Evolutionary conservation across 2,113 vertebrate genomes (phyloP).

Genomic region (Cochlearius cochlearius): DNA sequence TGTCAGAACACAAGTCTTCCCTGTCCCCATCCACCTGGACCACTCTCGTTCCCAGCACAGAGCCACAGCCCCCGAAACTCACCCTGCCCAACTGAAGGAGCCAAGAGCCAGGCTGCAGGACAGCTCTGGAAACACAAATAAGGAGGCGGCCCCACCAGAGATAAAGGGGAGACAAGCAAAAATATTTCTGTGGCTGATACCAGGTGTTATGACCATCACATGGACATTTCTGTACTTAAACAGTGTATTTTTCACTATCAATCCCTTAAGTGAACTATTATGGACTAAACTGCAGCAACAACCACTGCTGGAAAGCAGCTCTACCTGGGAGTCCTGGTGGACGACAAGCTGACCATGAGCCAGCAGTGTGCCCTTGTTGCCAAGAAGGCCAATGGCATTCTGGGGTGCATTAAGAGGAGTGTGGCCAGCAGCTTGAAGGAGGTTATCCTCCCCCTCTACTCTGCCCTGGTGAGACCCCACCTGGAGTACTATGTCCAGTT

Average conservation of each 20-base stretch:
- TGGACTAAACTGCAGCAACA: not conserved
- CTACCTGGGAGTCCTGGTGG: too few relatives aligned
- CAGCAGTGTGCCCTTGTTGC: too few relatives aligned
- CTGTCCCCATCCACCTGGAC: not conserved
- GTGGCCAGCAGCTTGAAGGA: too few relatives aligned
- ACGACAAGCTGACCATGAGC: too few relatives aligned
- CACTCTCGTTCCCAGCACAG: not conserved
- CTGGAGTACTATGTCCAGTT: too few relatives aligned
- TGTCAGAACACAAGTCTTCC: not conserved
- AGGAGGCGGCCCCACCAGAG: not conserved
- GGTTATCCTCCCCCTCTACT: too few relatives aligned
- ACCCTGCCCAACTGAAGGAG: not conserved
- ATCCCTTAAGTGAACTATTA: not conserved
- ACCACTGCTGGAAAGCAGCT: too few relatives aligned
- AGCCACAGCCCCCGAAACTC: not conserved
- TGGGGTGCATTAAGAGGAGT: too few relatives aligned
- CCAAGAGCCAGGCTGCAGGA: not conserved
- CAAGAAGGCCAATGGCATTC: too few relatives aligned
- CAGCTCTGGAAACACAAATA: not conserved
- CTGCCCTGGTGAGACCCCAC: too few relatives aligned
- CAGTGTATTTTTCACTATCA: not conserved
- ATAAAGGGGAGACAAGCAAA: not conserved
- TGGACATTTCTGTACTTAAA: not conserved
- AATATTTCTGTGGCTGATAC: not conserved
- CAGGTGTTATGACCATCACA: not conserved